Evolutionary conservation across 2,888 invertebrate genomes (phyloP), one percentile per base, ranked within the genome.

Genomic region (Rhodophaea formosa): DNA sequence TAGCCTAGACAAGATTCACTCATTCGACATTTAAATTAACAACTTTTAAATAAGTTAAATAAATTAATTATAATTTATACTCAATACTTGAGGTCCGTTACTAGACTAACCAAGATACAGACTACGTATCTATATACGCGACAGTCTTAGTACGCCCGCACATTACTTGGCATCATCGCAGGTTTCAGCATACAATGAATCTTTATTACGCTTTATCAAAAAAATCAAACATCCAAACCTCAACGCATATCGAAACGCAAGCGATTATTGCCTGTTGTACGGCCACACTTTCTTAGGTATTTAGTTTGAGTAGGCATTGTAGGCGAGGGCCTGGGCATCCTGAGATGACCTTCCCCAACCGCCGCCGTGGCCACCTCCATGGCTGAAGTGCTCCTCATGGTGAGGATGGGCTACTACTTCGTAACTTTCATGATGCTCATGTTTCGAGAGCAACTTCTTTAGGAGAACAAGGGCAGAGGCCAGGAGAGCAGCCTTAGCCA

Each of bases 401-500:
- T 94, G 94, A 54, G 94, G 94, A 75, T 94, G 94, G 23, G 94
- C 93, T 2, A 95, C 94, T 0, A 96, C 95, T 74, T 96, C 97
- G 77, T 96, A 96, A 75, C 95, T 95, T 71, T 95, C 94, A 61
- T 93, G 92, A 60, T 92, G 83, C 8, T 92, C 93, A 61, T 94
- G 91, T 79, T 96, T 95, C 52, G 93, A 93, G 51, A 96, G 85
- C 5, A 97, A 91, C 76, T 97, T 97, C 86, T 92, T 92, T 63
- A 92, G 79, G 1, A 91, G 86, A 61, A 97, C 93, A 61, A 96
- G 92, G 60, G 93, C 94, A 55, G 96, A 94, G 64, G 97, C 93
- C 57, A 96, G 91, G 17, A 97, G 92, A 3, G 97, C 96, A 62
- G 97, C 94, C 92, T 97, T 97, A 71, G 96, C 96, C 68, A 97